Evolutionary conservation across 2,797 vertebrate species (phyloP).

Genomic region (Natrix natrix): DNA sequence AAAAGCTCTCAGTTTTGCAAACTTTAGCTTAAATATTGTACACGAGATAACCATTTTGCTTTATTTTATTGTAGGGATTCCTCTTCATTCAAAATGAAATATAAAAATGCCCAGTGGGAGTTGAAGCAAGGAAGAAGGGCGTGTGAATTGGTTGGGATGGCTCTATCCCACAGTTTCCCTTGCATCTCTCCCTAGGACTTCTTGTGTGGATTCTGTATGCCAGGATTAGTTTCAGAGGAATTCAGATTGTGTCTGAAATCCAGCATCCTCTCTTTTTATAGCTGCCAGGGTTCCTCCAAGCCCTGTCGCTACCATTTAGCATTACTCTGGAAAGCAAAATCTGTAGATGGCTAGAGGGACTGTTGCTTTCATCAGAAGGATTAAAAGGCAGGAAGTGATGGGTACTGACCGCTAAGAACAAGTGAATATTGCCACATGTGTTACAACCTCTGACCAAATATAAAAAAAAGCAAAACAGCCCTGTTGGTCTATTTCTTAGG

Average conservation of each 20-base stretch:
- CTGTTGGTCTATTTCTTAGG: neutral
- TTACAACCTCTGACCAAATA: neutral
- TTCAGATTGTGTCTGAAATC: neutral
- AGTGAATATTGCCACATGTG: neutral
- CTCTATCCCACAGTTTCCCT: neutral
- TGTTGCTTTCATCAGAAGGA: neutral
- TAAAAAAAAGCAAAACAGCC: neutral
- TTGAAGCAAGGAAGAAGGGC: neutral
- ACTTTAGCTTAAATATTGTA: neutral
- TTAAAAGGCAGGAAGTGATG: neutral
- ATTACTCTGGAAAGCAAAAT: neutral
- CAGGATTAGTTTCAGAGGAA: constrained; percentile 11
- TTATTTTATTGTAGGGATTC: neutral
- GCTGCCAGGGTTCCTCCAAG: neutral
- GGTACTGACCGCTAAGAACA: neutral
- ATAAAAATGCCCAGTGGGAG: neutral
- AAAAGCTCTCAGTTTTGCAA: neutral
- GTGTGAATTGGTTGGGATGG: neutral
- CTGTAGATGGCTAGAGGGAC: neutral
- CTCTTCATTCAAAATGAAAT: neutral
- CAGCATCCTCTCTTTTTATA: neutral
- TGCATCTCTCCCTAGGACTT: neutral
- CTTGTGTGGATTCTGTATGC: constrained; percentile 15
- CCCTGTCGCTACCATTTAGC: neutral
- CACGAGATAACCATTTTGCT: neutral